Evolutionary conservation across 2,113 vertebrate genomes (phyloP).

Genomic region (Salminus brasiliensis): DNA sequence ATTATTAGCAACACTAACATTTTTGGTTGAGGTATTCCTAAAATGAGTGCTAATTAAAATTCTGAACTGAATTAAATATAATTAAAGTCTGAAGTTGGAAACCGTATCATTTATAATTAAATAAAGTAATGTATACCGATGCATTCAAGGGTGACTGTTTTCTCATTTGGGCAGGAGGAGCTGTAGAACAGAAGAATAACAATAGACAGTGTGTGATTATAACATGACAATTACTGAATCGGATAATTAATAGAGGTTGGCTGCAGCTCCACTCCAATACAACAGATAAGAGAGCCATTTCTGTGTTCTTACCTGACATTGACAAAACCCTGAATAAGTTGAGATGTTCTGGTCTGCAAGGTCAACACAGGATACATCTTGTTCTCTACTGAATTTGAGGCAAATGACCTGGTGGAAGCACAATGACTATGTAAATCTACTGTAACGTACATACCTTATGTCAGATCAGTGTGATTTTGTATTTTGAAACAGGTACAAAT

Average conservation of each 20-base stretch:
- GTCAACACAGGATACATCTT: slow-evolving; percentile 38
- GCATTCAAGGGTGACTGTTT: slow-evolving; percentile 71
- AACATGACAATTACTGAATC: neutral
- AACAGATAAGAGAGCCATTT: neutral
- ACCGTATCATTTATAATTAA: neutral
- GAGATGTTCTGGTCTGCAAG: slow-evolving; percentile 6
- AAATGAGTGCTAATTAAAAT: neutral
- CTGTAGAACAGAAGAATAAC: slow-evolving; percentile 52
- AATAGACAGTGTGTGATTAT: neutral
- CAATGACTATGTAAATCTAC: neutral
- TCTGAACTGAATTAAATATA: neutral
- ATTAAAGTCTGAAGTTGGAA: neutral
- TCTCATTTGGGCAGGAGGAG: slow-evolving; percentile 59
- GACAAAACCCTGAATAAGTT: slow-evolving; percentile 61
- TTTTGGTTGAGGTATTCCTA: no score
- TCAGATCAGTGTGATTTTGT: neutral
- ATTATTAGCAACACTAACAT: neutral
- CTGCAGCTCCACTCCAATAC: neutral
- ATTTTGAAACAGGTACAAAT: no score
- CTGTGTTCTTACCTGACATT: slow-evolving; percentile 60
- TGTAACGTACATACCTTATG: no score
- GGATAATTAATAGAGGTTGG: neutral
- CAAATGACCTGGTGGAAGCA: slow-evolving; percentile 54
- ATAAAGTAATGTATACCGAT: slow-evolving; percentile 63
- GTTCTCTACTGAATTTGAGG: neutral